Conservation (phyloP, 1,140 invertebrate species). For the Zaprionus tsacasi region DNA sequence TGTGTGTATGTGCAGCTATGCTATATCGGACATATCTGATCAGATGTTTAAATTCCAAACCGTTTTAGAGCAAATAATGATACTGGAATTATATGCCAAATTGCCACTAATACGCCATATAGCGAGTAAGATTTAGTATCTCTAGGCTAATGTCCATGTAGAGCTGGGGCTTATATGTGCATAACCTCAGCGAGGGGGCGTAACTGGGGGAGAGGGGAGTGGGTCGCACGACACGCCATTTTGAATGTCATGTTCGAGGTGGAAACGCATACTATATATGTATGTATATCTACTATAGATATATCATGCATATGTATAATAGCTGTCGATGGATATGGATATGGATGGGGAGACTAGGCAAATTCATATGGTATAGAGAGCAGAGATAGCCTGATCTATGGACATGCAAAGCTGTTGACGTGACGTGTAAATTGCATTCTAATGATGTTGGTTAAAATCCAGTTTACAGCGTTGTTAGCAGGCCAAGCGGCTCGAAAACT, state of each 20-base stretch:
- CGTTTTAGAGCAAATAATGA: slow-evolving; percentile 27
- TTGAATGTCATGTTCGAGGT: slow-evolving; percentile 54
- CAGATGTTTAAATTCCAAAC: slow-evolving; percentile 6
- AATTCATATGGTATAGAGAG: slow-evolving; percentile 20
- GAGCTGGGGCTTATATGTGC: slow-evolving; percentile 20
- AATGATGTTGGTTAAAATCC: slow-evolving; percentile 59
- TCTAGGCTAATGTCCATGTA: slow-evolving; percentile 42
- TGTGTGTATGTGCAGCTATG: background rate
- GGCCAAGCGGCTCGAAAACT: slow-evolving; percentile 14
- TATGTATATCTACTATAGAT: background rate
- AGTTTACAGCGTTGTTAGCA: slow-evolving; percentile 72
- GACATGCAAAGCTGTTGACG: slow-evolving; percentile 47
- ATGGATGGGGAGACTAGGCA: background rate
- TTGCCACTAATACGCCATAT: slow-evolving; percentile 63
- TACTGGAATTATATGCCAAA: slow-evolving; percentile 41
- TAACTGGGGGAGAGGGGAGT: slow-evolving; percentile 9
- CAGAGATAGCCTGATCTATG: slow-evolving; percentile 38
- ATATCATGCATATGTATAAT: background rate
- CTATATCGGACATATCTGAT: slow-evolving; percentile 9
- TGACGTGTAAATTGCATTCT: slow-evolving; percentile 71
- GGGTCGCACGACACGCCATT: slow-evolving; percentile 58
- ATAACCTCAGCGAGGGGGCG: slow-evolving; percentile 38
- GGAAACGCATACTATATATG: slow-evolving; percentile 1
- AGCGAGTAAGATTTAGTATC: slow-evolving; percentile 35
- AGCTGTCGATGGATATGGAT: background rate